A percentile compares a stretch with the other conserved stretches of the same genome.
phyloP scores from a whole-genome alignment of 2,888 invertebrate genomes.

The Odontothrips loti region DNA sequence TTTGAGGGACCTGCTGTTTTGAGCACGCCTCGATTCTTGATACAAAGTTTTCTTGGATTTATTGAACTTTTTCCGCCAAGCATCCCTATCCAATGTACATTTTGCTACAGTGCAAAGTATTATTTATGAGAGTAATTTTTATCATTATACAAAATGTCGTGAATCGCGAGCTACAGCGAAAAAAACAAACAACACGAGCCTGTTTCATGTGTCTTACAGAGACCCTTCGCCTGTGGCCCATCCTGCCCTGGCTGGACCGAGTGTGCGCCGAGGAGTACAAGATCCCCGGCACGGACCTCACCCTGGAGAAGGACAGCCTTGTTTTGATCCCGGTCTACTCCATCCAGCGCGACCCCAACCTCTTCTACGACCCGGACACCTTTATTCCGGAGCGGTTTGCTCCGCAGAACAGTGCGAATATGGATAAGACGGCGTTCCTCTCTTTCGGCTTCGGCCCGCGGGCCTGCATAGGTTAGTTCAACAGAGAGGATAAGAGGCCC shows the following conservation, averaged over 20 bases:
- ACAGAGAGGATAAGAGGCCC: too few species aligned
- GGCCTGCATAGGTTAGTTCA: conserved; percentile 32
- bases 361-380: conserved; percentile 29
- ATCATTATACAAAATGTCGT: too few species aligned
- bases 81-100: too few species aligned
- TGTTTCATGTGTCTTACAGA: not conserved
- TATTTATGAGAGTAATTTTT: too few species aligned
- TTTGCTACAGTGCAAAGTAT: too few species aligned
- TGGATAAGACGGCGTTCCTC: conserved; percentile 4
- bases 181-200: too few species aligned
- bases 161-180: too few species aligned
- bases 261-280: conserved; percentile 48
- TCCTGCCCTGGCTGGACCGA: conserved; percentile 46
- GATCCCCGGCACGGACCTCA: conserved; percentile 12
- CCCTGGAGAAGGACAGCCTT: conserved; percentile 7
- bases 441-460: conserved; percentile 32
- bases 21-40: too few species aligned
- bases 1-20: too few species aligned
- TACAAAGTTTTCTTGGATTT: too few species aligned
- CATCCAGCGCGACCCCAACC: conserved; percentile 30
- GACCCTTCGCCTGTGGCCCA: not conserved
- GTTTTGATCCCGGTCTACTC: conserved; percentile 22
- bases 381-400: conserved; percentile 31
- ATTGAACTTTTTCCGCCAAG: too few species aligned
- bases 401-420: not conserved